phyloP scores from a whole-genome alignment of 2,797 vertebrate genomes.

The Anguilla pacifica region DNA sequence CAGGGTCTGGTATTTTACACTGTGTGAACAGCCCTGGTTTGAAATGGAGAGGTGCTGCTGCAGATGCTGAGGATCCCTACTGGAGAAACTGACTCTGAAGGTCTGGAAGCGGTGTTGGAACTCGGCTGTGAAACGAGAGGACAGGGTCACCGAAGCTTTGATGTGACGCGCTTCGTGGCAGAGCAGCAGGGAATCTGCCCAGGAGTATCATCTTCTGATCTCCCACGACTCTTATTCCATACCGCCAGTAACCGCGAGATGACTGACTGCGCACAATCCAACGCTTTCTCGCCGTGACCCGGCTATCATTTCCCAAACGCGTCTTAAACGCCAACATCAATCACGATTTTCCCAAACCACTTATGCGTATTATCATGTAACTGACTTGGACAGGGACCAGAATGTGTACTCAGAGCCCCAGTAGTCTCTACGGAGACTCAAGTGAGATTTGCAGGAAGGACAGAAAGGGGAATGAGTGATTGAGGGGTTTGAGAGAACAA shows the following conservation, averaged over 20 bases:
- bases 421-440: background rate
- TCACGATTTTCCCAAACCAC: slow-evolving; percentile 11
- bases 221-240: background rate
- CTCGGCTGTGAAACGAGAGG: background rate
- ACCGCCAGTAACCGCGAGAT: background rate
- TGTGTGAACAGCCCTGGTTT: background rate
- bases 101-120: background rate
- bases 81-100: background rate
- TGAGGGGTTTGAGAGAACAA: background rate
- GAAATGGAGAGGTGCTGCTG: background rate
- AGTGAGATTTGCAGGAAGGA: slow-evolving; percentile 10
- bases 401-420: slow-evolving; percentile 6
- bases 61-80: background rate
- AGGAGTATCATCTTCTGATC: background rate
- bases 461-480: background rate
- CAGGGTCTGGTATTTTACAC: background rate
- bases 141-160: slow-evolving; percentile 6
- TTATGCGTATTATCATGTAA: slow-evolving; percentile 13
- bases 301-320: background rate
- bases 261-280: background rate
- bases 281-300: background rate
- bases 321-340: background rate
- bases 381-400: slow-evolving; percentile 25
- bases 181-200: background rate
- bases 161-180: slow-evolving; percentile 16